These are phyloP conservation scores for Lamellibrachia luymesi DNA, from an alignment of 1,140 invertebrate species.

Conservation along the genomic window DNA sequence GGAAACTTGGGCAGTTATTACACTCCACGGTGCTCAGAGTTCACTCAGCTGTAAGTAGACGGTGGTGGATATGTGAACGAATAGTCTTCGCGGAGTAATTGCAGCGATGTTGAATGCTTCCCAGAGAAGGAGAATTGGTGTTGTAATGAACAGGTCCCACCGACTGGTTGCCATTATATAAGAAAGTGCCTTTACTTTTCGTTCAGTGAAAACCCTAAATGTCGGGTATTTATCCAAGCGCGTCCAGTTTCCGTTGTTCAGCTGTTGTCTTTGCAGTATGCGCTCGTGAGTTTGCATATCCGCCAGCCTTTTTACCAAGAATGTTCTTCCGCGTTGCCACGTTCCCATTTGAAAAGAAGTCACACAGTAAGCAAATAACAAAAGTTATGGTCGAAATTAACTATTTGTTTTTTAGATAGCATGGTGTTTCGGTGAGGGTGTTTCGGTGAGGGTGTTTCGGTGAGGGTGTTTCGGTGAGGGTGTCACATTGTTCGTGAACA, in stretches of 20 bases:
- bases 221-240: background rate
- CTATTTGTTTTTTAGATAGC: background rate
- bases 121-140: too few species aligned
- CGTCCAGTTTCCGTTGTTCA: background rate
- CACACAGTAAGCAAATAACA: background rate
- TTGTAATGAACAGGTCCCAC: too few species aligned
- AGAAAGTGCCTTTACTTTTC: background rate
- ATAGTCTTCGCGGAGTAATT: too few species aligned
- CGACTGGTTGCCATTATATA: too few species aligned
- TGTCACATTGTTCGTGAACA: background rate
- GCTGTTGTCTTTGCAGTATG: background rate
- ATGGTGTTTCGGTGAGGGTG: background rate
- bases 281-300: background rate
- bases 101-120: too few species aligned
- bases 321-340: background rate
- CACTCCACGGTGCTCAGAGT: too few species aligned
- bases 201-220: background rate
- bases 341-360: background rate
- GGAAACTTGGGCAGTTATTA: too few species aligned
- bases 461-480: background rate
- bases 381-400: background rate
- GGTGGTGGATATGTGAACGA: too few species aligned
- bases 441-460: too few species aligned
- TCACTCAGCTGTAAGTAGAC: too few species aligned
- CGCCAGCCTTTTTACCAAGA: background rate